Base-by-base conservation (phyloP, 2,113 vertebrate species). In the Grallaria varia region DNA sequence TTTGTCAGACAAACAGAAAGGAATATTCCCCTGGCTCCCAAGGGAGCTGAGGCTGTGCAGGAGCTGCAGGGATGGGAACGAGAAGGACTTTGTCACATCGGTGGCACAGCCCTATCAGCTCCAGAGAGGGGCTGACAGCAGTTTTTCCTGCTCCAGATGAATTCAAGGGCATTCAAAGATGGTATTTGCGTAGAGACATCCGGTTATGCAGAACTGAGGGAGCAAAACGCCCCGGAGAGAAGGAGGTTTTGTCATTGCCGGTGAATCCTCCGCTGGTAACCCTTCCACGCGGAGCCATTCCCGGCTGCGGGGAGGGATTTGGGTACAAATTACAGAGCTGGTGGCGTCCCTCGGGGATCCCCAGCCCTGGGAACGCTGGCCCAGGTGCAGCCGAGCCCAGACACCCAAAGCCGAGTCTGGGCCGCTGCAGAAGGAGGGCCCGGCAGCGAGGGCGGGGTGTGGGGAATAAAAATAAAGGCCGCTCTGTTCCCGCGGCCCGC, bases 141-240 rank as follows among this genome's bases (percentile, higher is more conserved):
- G 95, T 62, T 95, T 85, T 95, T 94, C 95, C 86, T 92, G 90
- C 94, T 93, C 72, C 25, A 22, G 64, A 69, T 33, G 50, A 74
- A 88, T 84, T n/a, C 88, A 58, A 88, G 87, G 44, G 44, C 66
- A 84, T 89, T 95, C 79, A 85, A 78, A 94, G 79, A 74, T 3
- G 59, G 21, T 13, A 96, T 93, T 96, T 94, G 85, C 50, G 37
- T 94, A 77, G 80, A 86, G 88, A 42, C 60, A 96, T 86, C 92
- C 27, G 63, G 95, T 92, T 97, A 49, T 73, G 85, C 82, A 72
- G 92, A 59, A 30, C 8, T 2, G 17, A 75, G 90, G 73, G 72
- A 78, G 44, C 1, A 8, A 78, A 84, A n/a, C 0, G 72, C 94
- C 92, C 94, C 3, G 79, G 31, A 40, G 88, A 76, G 75, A 1